phyloP scores from a whole-genome alignment of 2,888 invertebrate genomes.

The Plebejus anna region DNA sequence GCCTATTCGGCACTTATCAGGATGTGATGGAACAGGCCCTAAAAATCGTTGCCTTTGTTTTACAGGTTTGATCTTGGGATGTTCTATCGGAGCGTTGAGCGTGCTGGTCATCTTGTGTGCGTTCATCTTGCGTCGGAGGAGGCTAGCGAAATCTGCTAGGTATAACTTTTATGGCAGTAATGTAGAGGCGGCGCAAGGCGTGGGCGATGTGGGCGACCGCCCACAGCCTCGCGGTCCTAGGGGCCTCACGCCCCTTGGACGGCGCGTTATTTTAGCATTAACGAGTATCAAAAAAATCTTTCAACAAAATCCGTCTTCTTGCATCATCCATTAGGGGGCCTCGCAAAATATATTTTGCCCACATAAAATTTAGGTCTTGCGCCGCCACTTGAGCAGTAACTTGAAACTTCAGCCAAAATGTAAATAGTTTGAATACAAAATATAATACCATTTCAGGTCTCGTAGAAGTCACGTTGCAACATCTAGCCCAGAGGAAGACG shows the following conservation, averaged over 20 bases:
- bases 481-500: slow-evolving; percentile 53
- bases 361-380: too few relatives aligned
- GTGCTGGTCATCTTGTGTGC: slow-evolving; percentile 61
- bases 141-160: slow-evolving; percentile 51
- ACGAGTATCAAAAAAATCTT: too few relatives aligned
- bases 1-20: too few relatives aligned
- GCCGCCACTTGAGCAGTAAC: background rate
- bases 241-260: too few relatives aligned
- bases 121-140: slow-evolving; percentile 68
- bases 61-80: slow-evolving; percentile 73
- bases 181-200: too few relatives aligned
- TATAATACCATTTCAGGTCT: slow-evolving; percentile 42
- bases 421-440: background rate
- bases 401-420: background rate
- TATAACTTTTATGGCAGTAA: slow-evolving; percentile 31
- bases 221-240: too few relatives aligned
- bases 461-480: slow-evolving; percentile 49
- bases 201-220: too few relatives aligned
- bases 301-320: too few relatives aligned
- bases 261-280: too few relatives aligned
- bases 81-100: slow-evolving; percentile 63
- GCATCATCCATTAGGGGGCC: too few relatives aligned
- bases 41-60: slow-evolving; percentile 1
- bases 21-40: too few relatives aligned
- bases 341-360: too few relatives aligned